Conservation (phyloP, 53 echinoderm and acorn worm species). For the Echinarachnius parma region DNA sequence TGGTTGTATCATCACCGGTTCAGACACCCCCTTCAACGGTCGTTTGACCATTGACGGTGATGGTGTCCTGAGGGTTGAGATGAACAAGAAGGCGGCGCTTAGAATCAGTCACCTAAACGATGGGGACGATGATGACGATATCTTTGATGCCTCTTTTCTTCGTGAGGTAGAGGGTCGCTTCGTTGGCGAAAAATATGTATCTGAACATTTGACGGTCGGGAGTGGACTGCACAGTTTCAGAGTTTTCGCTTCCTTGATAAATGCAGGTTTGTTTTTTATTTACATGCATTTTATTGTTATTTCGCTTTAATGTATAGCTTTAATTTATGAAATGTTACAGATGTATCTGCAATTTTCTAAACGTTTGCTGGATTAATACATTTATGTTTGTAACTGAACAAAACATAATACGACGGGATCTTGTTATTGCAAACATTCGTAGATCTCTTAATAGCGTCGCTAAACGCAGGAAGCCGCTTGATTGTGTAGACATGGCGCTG, state of each 20-base stretch:
- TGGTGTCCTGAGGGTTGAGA: constrained; percentile 18
- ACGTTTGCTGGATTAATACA: no score
- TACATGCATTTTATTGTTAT: no score
- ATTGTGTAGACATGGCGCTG: no score
- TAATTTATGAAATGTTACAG: no score
- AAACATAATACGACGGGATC: no score
- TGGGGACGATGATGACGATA: neutral
- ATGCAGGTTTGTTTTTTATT: constrained; percentile 26
- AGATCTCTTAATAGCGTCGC: no score
- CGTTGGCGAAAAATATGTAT: neutral
- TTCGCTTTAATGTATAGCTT: no score
- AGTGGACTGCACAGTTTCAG: constrained; percentile 56
- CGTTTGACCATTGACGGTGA: constrained; percentile 33
- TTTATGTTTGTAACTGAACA: no score
- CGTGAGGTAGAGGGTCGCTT: neutral
- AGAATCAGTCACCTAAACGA: no score
- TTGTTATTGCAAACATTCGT: no score
- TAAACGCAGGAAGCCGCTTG: no score
- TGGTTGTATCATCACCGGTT: constrained; percentile 63
- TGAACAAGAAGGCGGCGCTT: constrained; percentile 28
- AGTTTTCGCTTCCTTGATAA: constrained; percentile 48
- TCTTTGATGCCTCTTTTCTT: constrained; percentile 14
- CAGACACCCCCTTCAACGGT: constrained; percentile 26
- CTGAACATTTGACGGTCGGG: neutral
- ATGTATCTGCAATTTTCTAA: no score